Conservation (phyloP, 2,888 invertebrate species). For the Cheilosia impressa region DNA sequence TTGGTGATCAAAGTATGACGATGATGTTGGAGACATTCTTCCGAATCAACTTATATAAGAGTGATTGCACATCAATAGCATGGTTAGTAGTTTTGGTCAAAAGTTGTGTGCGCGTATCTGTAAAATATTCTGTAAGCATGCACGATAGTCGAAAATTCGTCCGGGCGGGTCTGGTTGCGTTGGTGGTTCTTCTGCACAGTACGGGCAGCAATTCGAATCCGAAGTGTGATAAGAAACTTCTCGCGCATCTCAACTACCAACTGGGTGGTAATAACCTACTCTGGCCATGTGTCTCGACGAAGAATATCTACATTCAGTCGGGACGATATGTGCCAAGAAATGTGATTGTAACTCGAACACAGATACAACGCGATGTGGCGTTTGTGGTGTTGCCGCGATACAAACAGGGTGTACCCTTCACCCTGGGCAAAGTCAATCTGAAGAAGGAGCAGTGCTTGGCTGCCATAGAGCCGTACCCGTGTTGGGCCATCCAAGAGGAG, state of each 20-base stretch:
- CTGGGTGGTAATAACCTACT: slow-evolving; percentile 83
- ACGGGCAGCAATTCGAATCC: slow-evolving; percentile 16
- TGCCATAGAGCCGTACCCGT: slow-evolving; percentile 86
- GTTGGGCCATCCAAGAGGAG: slow-evolving; percentile 87
- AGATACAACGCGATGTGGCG: slow-evolving; percentile 85
- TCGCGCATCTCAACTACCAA: slow-evolving; percentile 81
- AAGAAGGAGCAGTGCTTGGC: slow-evolving; percentile 84
- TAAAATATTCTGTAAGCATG: slow-evolving; percentile 19
- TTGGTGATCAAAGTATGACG: slow-evolving; percentile 18
- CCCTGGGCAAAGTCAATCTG: slow-evolving; percentile 85
- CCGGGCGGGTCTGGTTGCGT: slow-evolving; percentile 34
- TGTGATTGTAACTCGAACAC: slow-evolving; percentile 86
- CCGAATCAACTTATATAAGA: slow-evolving; percentile 61
- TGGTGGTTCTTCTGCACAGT: slow-evolving; percentile 43
- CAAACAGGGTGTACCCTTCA: slow-evolving; percentile 86
- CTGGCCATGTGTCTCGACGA: slow-evolving; percentile 86
- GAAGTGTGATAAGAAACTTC: slow-evolving; percentile 44
- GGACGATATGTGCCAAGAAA: slow-evolving; percentile 86
- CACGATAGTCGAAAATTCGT: slow-evolving; percentile 34
- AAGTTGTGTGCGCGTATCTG: slow-evolving; percentile 27
- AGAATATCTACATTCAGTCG: slow-evolving; percentile 85
- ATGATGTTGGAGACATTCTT: slow-evolving; percentile 12
- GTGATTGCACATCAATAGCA: slow-evolving; percentile 27
- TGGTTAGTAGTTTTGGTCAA: slow-evolving; percentile 49
- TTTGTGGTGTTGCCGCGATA: slow-evolving; percentile 86